Base-by-base conservation (phyloP, 2,113 vertebrate genomes). In the Romanogobio albipinnatus region DNA sequence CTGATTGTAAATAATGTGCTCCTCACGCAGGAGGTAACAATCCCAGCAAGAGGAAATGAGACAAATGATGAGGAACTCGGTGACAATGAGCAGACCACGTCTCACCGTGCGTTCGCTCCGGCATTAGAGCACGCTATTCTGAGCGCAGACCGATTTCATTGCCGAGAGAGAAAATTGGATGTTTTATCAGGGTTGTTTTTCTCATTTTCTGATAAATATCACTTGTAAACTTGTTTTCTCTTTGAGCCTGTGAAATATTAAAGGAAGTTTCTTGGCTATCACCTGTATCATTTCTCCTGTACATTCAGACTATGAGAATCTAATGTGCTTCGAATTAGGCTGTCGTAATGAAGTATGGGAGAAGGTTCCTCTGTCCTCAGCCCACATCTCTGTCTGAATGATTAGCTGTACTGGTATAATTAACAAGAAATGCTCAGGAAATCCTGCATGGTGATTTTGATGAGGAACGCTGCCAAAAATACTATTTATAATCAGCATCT, bases 31-130 rank as follows among this genome's bases (percentile, higher is more conserved):
- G 61, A 49, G 59, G 43, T 79, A 61, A 61, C 58, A 66, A 49
- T 66, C 61, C 24, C 61, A 13, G 43, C 61, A 10, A 66, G 59
- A 68, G 79, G 79, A 81, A 81, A 81, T 66, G 61, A 81, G 59
- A 80, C 36, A 80, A 80, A 80, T 80, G 14, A 80, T 64, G 58
- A 80, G 77, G 77, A 80, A 62, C 77, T 78, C 6, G 1, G 6
- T 78, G 56, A 78, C 36, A 78, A 80, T 80, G 59, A 64, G 56
- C 77, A 11, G 39, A 45, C 58, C 58, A 17, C 56, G 33, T 78
- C 58, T 80, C 59, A 14, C 39, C 43, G 15, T 2, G 56, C 56
- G 22, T 61, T 43, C 36, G 11, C 51, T 79, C 45, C 78, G 47
- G 24, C 59, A 66, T 78, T n/a, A n/a, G 53, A 43, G 19, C 33